A percentile compares a stretch with the other conserved stretches of the same genome.
Conservation (phyloP, 2,888 invertebrate genomes). For the Escarpia spicata region DNA sequence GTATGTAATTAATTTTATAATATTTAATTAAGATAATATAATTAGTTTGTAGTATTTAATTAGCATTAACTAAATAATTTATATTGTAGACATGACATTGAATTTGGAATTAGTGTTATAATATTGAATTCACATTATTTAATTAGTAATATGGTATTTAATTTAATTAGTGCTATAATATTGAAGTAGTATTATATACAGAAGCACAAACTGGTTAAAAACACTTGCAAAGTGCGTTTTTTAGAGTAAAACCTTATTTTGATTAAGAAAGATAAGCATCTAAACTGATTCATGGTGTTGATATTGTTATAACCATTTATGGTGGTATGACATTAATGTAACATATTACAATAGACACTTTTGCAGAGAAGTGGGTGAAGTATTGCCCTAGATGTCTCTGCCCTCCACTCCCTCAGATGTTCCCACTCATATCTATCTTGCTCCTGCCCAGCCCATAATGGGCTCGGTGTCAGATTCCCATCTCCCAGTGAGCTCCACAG, state of each 20-base stretch:
- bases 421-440: neutral
- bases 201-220: neutral
- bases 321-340: no score
- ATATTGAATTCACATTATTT: neutral
- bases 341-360: no score
- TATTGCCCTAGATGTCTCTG: no score
- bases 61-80: no score
- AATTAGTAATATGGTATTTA: neutral
- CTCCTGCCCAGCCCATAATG: neutral
- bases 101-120: neutral
- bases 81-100: no score
- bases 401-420: neutral
- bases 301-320: no score
- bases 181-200: no score
- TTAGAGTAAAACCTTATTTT: neutral
- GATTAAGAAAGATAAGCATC: neutral
- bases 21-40: neutral
- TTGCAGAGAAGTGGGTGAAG: no score
- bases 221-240: neutral
- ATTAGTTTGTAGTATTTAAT: neutral
- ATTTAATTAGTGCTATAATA: neutral
- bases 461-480: neutral
- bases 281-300: no score
- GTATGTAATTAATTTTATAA: neutral
- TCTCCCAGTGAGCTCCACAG: neutral